Base-by-base conservation (phyloP, 2,113 vertebrate species). In the Salvelinus fontinalis region DNA sequence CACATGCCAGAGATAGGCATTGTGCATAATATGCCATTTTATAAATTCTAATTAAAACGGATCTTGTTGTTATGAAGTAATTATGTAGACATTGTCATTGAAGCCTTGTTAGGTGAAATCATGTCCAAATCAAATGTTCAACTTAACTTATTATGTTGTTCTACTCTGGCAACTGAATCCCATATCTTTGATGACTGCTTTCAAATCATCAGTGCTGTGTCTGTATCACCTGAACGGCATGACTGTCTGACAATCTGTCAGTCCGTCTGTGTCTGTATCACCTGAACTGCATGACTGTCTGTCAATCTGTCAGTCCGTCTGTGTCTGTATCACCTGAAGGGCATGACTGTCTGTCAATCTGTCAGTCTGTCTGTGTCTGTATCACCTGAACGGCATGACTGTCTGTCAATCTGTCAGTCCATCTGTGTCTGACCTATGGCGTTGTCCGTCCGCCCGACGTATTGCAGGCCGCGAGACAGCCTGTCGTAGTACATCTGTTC, bases 391-490 rank as follows among this genome's bases (percentile, higher is more conserved):
- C 26, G 1, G 26, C 26, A 26, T 26, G 26, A 26, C 26, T 26
- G 26, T 26, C 26, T 26, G 26, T 26, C 26, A 26, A 26, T 26
- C 26, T 26, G 26, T 26, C 26, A 26, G 24, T 26, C 24, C 24
- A 31, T 48, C 0, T 66, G 59, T 22, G 27, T 44, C 91, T 92
- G 81, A 94, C 93, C 93, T 14, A 89, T 69, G 65, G 91, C 90
- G 4, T 93, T 84, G 83, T 94, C 93, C 29, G 82, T 88, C 79
- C 91, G 90, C 78, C 92, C 88, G 57, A 93, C 87, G 81, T 85
- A 83, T 80, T 90, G 91, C 84, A 93, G 79, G 84, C 89, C 86
- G 0, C 84, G 87, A 48, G 85, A 83, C 24, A 93, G 90, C 74
- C 87, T 90, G 89, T 93, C 90, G 27, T 88, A 89, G 87, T 91